Evolutionary conservation across 2,888 invertebrate genomes (phyloP).

Genomic region (Amiota minor): DNA sequence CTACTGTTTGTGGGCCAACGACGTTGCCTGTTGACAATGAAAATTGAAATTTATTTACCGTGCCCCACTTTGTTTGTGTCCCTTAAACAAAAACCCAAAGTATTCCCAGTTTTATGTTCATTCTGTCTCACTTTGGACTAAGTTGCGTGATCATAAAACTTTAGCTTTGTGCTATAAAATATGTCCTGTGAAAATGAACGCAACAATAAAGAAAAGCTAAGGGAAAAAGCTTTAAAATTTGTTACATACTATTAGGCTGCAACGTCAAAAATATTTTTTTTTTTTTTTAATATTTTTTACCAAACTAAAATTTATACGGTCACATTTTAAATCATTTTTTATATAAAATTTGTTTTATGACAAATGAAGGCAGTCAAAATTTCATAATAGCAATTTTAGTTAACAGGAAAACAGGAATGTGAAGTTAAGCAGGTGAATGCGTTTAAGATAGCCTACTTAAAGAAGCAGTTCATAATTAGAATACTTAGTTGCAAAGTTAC

Average conservation of each 20-base stretch:
- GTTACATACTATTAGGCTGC: slow-evolving; percentile 13
- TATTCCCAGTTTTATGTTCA: not conserved
- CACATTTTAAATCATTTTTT: not conserved
- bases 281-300: not conserved
- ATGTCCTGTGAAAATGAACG: slow-evolving; percentile 7
- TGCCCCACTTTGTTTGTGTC: not conserved
- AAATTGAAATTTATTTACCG: slow-evolving; percentile 17
- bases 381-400: no score
- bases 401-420: no score
- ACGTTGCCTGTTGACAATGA: slow-evolving; percentile 13
- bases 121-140: not conserved
- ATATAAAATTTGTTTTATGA: no score
- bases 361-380: no score
- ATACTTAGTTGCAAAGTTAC: no score
- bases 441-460: no score
- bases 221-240: slow-evolving; percentile 16
- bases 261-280: not conserved
- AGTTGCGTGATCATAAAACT: slow-evolving; percentile 2
- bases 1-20: no score
- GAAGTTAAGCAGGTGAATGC: no score
- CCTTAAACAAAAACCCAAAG: not conserved
- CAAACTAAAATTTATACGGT: no score
- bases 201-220: not conserved
- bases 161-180: slow-evolving; percentile 4
- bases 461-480: no score